Evolutionary conservation across 2,113 vertebrate species (phyloP).

Genomic region (Pseudopipra pipra): DNA sequence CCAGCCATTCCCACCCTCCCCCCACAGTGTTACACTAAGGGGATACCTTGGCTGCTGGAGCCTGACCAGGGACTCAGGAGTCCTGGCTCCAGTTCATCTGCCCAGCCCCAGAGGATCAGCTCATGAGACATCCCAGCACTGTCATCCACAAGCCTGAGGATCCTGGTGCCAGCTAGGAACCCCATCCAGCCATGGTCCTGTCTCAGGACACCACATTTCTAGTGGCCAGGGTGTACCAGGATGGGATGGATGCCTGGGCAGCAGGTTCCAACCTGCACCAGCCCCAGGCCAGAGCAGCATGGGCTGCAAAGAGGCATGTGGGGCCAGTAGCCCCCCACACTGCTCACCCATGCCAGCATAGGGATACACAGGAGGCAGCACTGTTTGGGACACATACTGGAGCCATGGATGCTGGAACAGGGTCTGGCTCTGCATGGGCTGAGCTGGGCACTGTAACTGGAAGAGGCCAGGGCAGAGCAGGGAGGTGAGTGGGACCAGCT

Average conservation of each 20-base stretch:
- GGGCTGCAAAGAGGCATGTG: rapidly evolving
- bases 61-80: neutral
- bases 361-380: neutral
- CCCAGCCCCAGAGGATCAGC: neutral
- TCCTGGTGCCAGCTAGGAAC: neutral
- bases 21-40: neutral
- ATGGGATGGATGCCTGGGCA: neutral
- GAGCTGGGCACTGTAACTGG: neutral
- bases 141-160: neutral
- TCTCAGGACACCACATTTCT: neutral
- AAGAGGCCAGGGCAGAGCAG: neutral
- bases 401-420: neutral
- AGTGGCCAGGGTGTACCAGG: neutral
- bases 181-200: neutral
- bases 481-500: neutral
- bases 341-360: neutral
- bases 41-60: neutral
- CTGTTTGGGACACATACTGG: rapidly evolving
- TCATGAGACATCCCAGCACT: neutral
- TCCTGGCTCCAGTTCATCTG: neutral
- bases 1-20: neutral
- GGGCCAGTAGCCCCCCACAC: rapidly evolving
- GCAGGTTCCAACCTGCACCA: neutral
- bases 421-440: neutral
- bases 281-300: neutral